A percentile compares a stretch with the other conserved stretches of the same genome.
Conservation (phyloP, 2,113 vertebrate species). For the Mixornis gularis region DNA sequence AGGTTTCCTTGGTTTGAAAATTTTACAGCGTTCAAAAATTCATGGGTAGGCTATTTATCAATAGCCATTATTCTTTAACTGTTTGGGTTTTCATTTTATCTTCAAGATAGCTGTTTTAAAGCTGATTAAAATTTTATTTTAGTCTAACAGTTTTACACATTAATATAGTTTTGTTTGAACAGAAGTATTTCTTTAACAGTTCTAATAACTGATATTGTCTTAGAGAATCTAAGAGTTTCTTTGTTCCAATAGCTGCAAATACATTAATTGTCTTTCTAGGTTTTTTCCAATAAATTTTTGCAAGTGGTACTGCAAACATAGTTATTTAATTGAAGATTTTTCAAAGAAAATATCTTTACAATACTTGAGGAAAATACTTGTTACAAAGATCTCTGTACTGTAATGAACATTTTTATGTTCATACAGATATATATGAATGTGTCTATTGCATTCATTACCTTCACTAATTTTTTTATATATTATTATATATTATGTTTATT, state of each 20-base stretch:
- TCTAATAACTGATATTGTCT: background rate
- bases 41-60: background rate
- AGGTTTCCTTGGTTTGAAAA: background rate
- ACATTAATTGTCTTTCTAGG: background rate
- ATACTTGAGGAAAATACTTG: background rate
- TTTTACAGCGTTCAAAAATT: background rate
- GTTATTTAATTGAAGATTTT: background rate
- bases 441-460: background rate
- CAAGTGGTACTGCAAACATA: background rate
- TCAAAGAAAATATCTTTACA: background rate
- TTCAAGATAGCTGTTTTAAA: background rate
- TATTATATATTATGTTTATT: background rate
- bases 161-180: background rate
- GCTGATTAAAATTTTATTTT: background rate
- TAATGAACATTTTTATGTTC: background rate
- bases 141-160: background rate
- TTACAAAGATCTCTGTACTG: background rate
- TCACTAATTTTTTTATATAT: background rate
- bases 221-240: background rate
- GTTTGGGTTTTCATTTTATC: background rate
- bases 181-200: background rate
- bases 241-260: background rate
- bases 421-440: background rate
- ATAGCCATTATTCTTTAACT: background rate
- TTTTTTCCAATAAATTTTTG: background rate